Conservation (phyloP, 2,888 invertebrate genomes). For the Lissonota sp. region DNA sequence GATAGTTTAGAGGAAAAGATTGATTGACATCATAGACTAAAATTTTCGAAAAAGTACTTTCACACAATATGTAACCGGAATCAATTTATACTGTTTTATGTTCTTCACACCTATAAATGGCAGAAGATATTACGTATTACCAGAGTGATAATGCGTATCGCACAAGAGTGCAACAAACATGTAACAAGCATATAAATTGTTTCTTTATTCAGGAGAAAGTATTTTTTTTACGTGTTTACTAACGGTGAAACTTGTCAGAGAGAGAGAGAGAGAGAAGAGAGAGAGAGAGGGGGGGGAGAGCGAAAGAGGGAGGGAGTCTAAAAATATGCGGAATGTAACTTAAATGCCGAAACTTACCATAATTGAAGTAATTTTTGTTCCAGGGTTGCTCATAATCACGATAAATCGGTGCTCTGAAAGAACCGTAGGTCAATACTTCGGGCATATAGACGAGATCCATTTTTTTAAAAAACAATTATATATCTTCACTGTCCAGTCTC, state of each 20-base stretch:
- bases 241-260: background rate
- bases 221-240: constrained; percentile 7
- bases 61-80: no score
- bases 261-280: background rate
- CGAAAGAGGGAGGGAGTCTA: background rate
- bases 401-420: constrained; percentile 84
- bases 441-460: constrained; percentile 87
- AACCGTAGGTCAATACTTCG: constrained; percentile 85
- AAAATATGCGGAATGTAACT: no score
- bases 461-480: no score
- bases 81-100: no score
- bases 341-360: constrained; percentile 71
- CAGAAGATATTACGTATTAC: background rate
- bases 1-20: no score
- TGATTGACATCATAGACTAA: no score
- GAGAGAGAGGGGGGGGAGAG: background rate
- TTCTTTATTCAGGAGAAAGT: constrained; percentile 8
- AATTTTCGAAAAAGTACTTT: no score
- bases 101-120: no score
- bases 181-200: background rate
- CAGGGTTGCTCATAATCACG: constrained; percentile 85
- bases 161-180: constrained; percentile 12
- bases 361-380: constrained; percentile 79
- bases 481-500: constrained; percentile 16
- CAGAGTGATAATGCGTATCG: constrained; percentile 3